phyloP scores from a whole-genome alignment of 2,113 vertebrate species.

The Antechinus flavipes region DNA sequence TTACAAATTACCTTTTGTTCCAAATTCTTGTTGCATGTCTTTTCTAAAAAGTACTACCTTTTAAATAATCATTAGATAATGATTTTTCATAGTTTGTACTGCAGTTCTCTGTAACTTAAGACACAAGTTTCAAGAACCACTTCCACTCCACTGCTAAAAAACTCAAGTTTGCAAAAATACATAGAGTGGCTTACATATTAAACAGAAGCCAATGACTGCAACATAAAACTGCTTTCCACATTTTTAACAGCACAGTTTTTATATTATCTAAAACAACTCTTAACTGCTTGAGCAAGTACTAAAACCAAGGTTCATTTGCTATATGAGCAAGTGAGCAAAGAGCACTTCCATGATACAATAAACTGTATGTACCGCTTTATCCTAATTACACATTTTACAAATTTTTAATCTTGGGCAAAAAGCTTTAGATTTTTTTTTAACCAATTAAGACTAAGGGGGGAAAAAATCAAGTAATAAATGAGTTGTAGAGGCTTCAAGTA shows the following conservation, averaged over 20 bases:
- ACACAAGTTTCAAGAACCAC: constrained; percentile 61
- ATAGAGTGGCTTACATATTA: constrained; percentile 58
- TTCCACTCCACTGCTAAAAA: constrained; percentile 55
- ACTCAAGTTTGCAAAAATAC: constrained; percentile 51
- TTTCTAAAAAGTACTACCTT: constrained; percentile 45
- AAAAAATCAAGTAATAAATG: not conserved
- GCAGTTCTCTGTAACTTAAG: constrained; percentile 58
- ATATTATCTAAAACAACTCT: constrained; percentile 51
- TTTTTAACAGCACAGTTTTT: constrained; percentile 48
- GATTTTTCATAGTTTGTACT: constrained; percentile 43
- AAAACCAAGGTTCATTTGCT: constrained; percentile 25
- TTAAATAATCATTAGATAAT: constrained; percentile 51
- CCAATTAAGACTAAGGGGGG: not conserved
- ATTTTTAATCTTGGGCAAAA: constrained; percentile 20
- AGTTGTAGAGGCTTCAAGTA: constrained; percentile 15
- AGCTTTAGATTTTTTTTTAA: not conserved
- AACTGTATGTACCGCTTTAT: constrained; percentile 3
- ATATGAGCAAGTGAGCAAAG: constrained; percentile 30
- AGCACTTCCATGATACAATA: constrained; percentile 31
- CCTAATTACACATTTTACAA: constrained; percentile 28
- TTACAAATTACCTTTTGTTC: constrained; percentile 60
- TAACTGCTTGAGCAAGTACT: constrained; percentile 14
- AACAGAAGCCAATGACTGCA: constrained; percentile 42
- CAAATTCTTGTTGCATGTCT: constrained; percentile 40
- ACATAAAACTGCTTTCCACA: constrained; percentile 31